Evolutionary conservation across 2,888 invertebrate species (phyloP).

Genomic region (Allolobophora icterica): DNA sequence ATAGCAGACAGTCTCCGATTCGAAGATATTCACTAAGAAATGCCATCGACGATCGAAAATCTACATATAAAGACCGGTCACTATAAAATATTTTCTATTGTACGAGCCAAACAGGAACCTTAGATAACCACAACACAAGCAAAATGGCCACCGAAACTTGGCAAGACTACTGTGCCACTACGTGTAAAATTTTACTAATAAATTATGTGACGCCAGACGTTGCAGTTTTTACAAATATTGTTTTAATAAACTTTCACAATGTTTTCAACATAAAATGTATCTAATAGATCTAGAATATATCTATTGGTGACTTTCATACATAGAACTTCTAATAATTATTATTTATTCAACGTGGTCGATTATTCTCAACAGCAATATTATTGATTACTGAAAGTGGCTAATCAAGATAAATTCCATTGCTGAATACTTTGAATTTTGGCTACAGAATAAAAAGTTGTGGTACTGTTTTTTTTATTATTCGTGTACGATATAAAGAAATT

Average conservation of each 20-base stretch:
- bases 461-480: too few relatives aligned
- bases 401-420: too few relatives aligned
- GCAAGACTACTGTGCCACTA: background rate
- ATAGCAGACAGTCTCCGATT: background rate
- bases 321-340: background rate
- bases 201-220: background rate
- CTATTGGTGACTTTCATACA: background rate
- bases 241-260: background rate
- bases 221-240: background rate
- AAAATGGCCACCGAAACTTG: background rate
- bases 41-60: constrained; percentile 10
- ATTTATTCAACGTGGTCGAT: background rate
- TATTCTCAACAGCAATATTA: background rate
- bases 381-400: too few relatives aligned
- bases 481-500: too few relatives aligned
- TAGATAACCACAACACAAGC: background rate
- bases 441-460: too few relatives aligned
- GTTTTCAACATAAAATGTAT: background rate
- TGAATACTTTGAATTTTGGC: too few relatives aligned
- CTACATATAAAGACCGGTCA: background rate
- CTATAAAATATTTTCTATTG: background rate
- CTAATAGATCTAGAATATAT: background rate
- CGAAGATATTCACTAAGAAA: background rate
- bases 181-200: background rate
- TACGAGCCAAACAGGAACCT: background rate